phyloP scores from a whole-genome alignment of 2,797 vertebrate species.

The Lutjanus argentimaculatus region DNA sequence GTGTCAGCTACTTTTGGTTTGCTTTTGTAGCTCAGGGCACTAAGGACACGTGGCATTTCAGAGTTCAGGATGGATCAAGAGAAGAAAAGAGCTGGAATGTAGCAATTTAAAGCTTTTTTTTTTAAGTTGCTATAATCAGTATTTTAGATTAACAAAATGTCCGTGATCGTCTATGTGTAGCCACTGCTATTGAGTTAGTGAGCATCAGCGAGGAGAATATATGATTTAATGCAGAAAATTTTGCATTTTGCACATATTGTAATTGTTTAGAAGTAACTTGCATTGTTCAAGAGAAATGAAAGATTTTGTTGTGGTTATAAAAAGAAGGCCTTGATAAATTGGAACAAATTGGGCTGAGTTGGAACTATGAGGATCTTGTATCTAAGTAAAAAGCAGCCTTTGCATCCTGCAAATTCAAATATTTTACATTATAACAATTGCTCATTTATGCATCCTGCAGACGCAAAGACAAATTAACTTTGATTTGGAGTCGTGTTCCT shows the following conservation, averaged over 20 bases:
- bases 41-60: neutral
- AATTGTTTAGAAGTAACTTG: neutral
- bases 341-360: no score
- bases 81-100: neutral
- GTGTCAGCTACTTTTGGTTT: constrained; percentile 16
- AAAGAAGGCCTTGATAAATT: neutral
- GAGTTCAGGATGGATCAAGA: constrained; percentile 10
- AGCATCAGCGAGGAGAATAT: neutral
- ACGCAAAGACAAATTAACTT: no score
- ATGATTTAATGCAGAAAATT: neutral
- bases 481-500: no score
- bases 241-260: neutral
- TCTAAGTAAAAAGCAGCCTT: no score
- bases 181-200: neutral
- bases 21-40: constrained; percentile 9
- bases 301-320: neutral
- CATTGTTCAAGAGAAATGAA: neutral
- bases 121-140: neutral
- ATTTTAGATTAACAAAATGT: constrained; percentile 7
- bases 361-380: no score
- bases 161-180: neutral
- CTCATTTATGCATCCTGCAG: no score
- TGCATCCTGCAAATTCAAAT: no score
- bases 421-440: no score
- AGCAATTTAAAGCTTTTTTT: neutral